Base-by-base conservation (phyloP, 2,113 vertebrate species). In the Harpagus bidentatus region DNA sequence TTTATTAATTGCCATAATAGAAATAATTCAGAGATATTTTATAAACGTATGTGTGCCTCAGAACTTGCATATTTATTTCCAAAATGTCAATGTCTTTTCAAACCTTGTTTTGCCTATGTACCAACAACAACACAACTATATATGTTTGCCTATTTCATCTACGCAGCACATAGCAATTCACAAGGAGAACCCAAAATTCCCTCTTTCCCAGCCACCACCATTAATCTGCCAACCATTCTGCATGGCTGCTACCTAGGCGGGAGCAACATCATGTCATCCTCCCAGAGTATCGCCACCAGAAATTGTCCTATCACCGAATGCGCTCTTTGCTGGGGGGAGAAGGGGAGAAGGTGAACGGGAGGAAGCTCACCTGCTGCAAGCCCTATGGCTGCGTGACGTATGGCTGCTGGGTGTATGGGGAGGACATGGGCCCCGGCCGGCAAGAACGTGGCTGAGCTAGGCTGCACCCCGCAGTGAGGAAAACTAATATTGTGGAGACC, bases 381-480 rank as follows among this genome's bases (percentile, higher is more conserved):
- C 13, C 28, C n/a, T 12, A 4, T 6, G 8, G 18, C 36, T 23
- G 32, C 3, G 1, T 2, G 11, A 19, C 1, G 1, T 38, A 5
- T 7, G 32, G 23, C 40, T 66, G 34, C 14, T 85, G 74, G 19
- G 13, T n/a, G 8, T 14, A 10, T 0, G 3, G 14, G 19, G 9
- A 42, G 15, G 22, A 25, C 22, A 0, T 9, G 14, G 11, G 13
- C 7, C 19, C n/a, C n/a, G 28, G 29, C 10, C 55, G 25, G 13
- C 2, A 13, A n/a, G 21, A 59, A 6, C 0, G 0, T 8, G 28
- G 20, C 62, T 40, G 56, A 88, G 66, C 18, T 20, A 11, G 29
- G 28, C 6, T 77, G 48, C n/a, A 48, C 9, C 21, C n/a, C 0
- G 0, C 7, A 16, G 29, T 8, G 23, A 28, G 43, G 40, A 71